Conservation (phyloP, 1,140 invertebrate species). For the Chlorops oryzae region DNA sequence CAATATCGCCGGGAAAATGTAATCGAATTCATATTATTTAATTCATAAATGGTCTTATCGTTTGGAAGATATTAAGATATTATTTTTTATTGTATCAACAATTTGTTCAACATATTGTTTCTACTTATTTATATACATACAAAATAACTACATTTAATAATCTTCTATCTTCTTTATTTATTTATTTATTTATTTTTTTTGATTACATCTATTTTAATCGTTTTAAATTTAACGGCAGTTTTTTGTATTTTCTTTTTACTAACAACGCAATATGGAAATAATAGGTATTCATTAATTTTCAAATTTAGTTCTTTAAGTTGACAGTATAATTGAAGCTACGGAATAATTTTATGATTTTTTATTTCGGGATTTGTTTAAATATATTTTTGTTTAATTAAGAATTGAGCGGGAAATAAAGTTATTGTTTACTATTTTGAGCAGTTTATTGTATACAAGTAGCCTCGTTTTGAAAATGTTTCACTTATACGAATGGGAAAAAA, state of each 20-base stretch:
- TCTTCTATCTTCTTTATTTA: slow-evolving; percentile 11
- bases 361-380: not conserved
- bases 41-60: not conserved
- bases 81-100: not conserved
- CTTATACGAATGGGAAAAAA: not conserved
- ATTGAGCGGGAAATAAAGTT: too few relatives aligned
- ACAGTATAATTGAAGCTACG: not conserved
- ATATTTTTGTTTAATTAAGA: not conserved
- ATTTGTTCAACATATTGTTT: not conserved
- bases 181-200: slow-evolving; percentile 12
- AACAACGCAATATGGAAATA: too few relatives aligned
- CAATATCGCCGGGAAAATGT: not conserved
- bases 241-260: slow-evolving; percentile 21
- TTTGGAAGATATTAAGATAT: not conserved
- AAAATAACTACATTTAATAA: not conserved
- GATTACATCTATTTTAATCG: slow-evolving; percentile 29
- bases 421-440: not conserved
- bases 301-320: not conserved
- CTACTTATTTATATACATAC: not conserved
- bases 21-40: not conserved
- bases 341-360: not conserved
- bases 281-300: too few relatives aligned
- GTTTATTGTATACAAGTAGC: not conserved
- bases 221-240: slow-evolving; percentile 37
- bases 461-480: too few relatives aligned